Base-by-base conservation (phyloP, 2,797 vertebrate genomes). In the Coracias cyanogaster region DNA sequence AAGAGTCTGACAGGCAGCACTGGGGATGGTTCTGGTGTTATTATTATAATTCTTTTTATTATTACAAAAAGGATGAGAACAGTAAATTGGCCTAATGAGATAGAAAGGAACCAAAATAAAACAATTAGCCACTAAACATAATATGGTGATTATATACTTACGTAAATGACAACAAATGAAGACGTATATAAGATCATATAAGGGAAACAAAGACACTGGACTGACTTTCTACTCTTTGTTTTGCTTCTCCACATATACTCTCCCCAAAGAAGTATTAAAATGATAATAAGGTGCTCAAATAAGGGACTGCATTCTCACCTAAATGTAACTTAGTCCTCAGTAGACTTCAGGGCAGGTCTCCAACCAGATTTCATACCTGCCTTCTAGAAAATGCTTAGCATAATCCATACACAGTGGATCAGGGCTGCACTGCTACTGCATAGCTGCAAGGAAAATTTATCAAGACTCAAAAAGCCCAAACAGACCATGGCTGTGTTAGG, bases 81-180 rank as follows among this genome's bases (percentile, higher is more conserved):
- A 62, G 76, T 78, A 93, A 65, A 79, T 78, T 83, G 12, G 33
- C 39, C 43, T 87, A 91, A 93, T 74, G 86, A 96, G 82, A 91
- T 76, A 82, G 79, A 92, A 96, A 87, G 15, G n/a, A 85, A 81
- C 8, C 14, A 65, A 93, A 94, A 89, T 76, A 89, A 86, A 88
- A 49, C 66, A 91, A 90, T 93, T 86, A 72, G 18, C 35, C 11
- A 35, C 49, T 65, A 69, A 91, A 51, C 37, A 37, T 35, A 54
- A 26, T 16, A 25, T 22, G 24, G 14, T 77, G 37, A 82, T 86
- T 65, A 82, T 85, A 6, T 48, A 54, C 54, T 83, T 73, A 87
- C 77, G 41, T 49, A 92, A 94, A 92, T 82, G n/a, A 51, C n/a
- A 92, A 62, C 9, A 82, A 77, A 37, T 49, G 6, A 41, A 64